Base-by-base conservation (phyloP, 2,113 vertebrate species). In the Cyanistes caeruleus region DNA sequence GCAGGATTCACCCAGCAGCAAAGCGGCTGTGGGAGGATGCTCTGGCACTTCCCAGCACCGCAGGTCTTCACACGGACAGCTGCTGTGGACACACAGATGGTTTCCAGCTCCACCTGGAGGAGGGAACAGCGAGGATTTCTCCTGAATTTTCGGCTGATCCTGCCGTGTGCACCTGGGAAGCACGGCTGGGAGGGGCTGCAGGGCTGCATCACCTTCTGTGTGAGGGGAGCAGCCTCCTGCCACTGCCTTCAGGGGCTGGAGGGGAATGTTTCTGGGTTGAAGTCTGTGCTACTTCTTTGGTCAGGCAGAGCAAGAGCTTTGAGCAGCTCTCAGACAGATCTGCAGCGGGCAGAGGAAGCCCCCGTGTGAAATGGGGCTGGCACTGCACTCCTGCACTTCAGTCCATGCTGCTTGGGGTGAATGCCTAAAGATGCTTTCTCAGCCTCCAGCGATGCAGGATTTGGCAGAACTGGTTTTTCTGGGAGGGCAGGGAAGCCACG, bases 241-340 rank as follows among this genome's bases (percentile, higher is more conserved):
- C 20, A 1, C 13, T 0, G 15, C 69, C 81, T 49, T 20, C 7
- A 1, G 27, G 51, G 76, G 59, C 56, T 3, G 3, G n/a, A 62
- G n/a, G 23, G 72, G 56, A 44, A n/a, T 22, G 56, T 28, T 4
- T 13, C 3, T 2, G 44, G 68, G 60, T 31, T 87, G 43, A 48
- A 93, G 85, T 70, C 93, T 74, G 62, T 82, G 72, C 87, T 97
- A 64, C 94, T 96, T 98, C 97, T 98, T 98, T 97, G 97, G 97
- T 94, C 96, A 97, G 96, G 94, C 86, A 96, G 95, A 97, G 94
- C 86, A 56, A 56, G 90, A 88, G 70, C 41, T 30, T 6, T 23
- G 84, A 86, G 89, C 70, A 96, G 95, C 95, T 90, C 92, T 75
- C 12, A 4, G 79, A 86, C 82, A 91, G 74, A 76, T 84, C 43